Base-by-base conservation (phyloP, 2,797 vertebrate genomes). In the Octomys mimax region DNA sequence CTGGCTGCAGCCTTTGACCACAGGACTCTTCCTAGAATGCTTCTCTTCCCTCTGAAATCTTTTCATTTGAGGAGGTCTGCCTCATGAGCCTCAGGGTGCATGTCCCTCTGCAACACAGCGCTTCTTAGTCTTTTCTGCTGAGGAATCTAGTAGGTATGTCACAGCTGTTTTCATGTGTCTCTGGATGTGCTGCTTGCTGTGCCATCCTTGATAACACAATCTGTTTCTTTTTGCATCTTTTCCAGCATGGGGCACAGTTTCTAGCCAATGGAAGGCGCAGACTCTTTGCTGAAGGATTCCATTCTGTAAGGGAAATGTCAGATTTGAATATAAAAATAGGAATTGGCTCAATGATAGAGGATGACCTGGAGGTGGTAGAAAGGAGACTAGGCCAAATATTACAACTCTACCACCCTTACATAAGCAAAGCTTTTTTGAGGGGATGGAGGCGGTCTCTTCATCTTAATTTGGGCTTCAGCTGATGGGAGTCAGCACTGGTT, bases 201-300 rank as follows among this genome's bases (percentile, higher is more conserved):
- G 21, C 89, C 75, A 87, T 70, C 46, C 46, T 87, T 59, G 79
- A 81, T 91, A 88, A 68, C 62, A 80, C 49, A 94, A 33, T 57
- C 89, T 71, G 28, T 54, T 64, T 79, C 66, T 31, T 26, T 61
- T 42, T 22, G 16, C 6, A 2, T 85, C 71, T 39, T 94, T 31
- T 68, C 57, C 26, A n/a, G 89, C 42, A 54, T 3, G 0, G 5
- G 52, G 42, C 64, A 77, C 2, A 61, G 49, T 57, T 73, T 57
- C 39, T 10, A 16, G 42, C 57, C 89, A 64, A 2, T 19, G 1
- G n/a, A 26, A 96, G 81, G 61, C 24, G 4, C 2, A 62, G 33
- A 80, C 24, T 62, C 57, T 87, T 95, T 66, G 54, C 88, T n/a
- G 36, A 75, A 86, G 79, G 83, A 90, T 92, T 93, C 42, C 80